phyloP scores from a whole-genome alignment of 2,797 vertebrate species.

The Columba guinea region DNA sequence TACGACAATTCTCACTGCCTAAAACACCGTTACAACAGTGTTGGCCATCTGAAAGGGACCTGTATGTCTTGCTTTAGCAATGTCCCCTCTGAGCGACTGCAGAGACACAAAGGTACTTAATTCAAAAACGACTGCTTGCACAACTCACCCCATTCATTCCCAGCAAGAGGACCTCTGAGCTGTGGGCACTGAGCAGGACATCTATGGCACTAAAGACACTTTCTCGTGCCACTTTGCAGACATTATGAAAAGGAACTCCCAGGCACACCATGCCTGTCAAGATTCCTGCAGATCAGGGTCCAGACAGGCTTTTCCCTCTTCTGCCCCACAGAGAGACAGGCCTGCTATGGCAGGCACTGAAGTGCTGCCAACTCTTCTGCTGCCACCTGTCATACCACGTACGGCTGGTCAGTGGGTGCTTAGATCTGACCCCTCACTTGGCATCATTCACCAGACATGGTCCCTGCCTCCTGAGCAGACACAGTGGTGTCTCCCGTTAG shows the following conservation, averaged over 20 bases:
- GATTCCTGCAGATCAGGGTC: not conserved
- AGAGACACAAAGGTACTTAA: not conserved
- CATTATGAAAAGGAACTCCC: not conserved
- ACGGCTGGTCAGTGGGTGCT: not conserved
- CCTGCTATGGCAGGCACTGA: accelerated
- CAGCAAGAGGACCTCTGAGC: not conserved
- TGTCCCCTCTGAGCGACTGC: no score
- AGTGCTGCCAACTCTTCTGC: not conserved
- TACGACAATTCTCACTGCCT: not conserved
- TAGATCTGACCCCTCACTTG: not conserved
- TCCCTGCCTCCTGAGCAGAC: not conserved
- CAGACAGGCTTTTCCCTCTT: not conserved
- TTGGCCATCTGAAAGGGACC: not conserved
- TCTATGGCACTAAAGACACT: not conserved
- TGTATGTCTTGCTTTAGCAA: not conserved
- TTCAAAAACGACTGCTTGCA: not conserved
- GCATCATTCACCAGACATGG: not conserved
- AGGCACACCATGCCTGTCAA: not conserved
- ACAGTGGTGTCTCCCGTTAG: not conserved
- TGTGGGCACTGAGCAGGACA: not conserved
- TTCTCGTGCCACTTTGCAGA: not conserved
- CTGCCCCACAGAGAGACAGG: not conserved
- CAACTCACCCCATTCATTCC: not conserved
- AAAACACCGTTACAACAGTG: not conserved
- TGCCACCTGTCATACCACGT: no score